phyloP scores from a whole-genome alignment of 2,888 invertebrate genomes.

The Marasmarcha lunaedactyla region DNA sequence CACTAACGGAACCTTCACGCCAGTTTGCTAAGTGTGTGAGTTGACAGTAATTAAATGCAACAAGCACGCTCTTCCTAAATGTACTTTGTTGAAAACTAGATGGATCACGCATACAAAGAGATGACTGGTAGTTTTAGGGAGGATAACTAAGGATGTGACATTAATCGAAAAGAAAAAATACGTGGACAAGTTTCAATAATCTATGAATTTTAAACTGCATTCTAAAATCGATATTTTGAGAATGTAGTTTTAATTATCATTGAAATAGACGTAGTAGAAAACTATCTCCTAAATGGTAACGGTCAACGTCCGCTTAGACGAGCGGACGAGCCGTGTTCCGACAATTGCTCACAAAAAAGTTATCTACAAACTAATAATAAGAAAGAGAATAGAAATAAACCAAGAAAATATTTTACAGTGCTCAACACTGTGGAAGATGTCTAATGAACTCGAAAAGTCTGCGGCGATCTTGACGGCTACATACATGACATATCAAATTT shows the following conservation, averaged over 20 bases:
- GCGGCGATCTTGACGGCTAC: constrained; percentile 14
- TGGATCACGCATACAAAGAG: not conserved
- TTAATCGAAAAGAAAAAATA: too few relatives aligned
- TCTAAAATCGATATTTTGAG: too few relatives aligned
- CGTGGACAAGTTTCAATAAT: too few relatives aligned
- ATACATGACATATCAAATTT: constrained; percentile 35
- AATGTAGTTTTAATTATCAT: too few relatives aligned
- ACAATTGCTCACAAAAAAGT: constrained; percentile 49
- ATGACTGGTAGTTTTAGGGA: not conserved
- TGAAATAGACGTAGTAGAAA: too few relatives aligned
- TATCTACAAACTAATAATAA: not conserved
- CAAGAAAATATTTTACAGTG: constrained; percentile 46
- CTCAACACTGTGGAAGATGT: constrained; percentile 30
- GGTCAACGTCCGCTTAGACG: constrained; percentile 57
- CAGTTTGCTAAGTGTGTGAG: too few relatives aligned
- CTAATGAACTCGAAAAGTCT: constrained; percentile 31
- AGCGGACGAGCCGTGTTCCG: constrained; percentile 45
- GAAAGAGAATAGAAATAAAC: constrained; percentile 41
- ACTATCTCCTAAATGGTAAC: constrained; percentile 34
- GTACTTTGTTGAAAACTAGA: constrained; percentile 1
- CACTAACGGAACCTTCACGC: too few relatives aligned
- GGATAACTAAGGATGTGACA: constrained; percentile 32
- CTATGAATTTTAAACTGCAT: too few relatives aligned
- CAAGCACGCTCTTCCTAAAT: too few relatives aligned
- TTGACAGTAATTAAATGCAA: too few relatives aligned